Evolutionary conservation across 2,888 invertebrate species (phyloP).

Genomic region (Metacarcinus magister): DNA sequence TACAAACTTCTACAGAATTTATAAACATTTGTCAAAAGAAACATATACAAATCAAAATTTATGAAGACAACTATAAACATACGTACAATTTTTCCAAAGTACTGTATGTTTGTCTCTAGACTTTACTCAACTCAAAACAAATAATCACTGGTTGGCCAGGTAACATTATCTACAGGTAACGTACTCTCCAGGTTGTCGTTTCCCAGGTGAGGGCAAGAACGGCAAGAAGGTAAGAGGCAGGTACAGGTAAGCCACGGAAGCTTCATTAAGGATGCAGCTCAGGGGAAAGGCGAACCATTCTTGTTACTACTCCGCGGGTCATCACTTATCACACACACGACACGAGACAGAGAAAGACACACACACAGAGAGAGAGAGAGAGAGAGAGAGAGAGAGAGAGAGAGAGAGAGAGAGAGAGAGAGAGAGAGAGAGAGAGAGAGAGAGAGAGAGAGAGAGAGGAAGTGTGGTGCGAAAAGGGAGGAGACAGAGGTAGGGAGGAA

Average conservation of each 20-base stretch:
- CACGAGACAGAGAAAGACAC: not conserved
- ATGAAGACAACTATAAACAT: too few relatives aligned
- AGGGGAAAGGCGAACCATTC: not conserved
- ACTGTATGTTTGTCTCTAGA: too few relatives aligned
- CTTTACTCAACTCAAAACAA: not conserved
- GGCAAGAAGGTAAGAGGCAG: not conserved
- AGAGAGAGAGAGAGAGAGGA: conserved; percentile 16
- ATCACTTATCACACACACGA: not conserved
- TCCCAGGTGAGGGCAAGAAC: not conserved
- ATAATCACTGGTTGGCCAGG: not conserved
- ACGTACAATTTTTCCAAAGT: too few relatives aligned
- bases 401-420: not conserved
- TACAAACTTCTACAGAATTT: too few relatives aligned
- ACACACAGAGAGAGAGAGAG: conserved; percentile 11
- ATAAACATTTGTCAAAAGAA: too few relatives aligned
- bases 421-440: conserved; percentile 22
- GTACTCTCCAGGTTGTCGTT: not conserved
- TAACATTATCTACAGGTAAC: not conserved
- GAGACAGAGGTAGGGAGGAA: not conserved
- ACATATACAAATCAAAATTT: too few relatives aligned
- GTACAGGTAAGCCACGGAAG: not conserved
- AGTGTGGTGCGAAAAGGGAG: not conserved
- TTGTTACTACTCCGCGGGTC: not conserved
- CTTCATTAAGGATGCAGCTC: not conserved
- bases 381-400: not conserved